Conservation (phyloP, 2,113 vertebrate species). For the Noturus placidus region DNA sequence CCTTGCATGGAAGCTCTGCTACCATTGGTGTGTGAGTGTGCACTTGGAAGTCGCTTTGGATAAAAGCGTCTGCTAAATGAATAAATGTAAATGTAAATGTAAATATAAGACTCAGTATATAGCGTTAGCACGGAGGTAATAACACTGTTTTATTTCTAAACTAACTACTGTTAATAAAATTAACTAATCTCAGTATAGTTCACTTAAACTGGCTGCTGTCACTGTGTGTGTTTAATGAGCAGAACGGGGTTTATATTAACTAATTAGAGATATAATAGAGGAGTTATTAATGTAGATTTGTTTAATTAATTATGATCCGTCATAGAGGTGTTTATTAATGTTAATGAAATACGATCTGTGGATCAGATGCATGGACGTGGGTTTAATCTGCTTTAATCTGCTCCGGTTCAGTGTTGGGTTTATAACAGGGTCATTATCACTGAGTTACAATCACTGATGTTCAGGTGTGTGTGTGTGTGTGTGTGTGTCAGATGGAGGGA, state of each 20-base stretch:
- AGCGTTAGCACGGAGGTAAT: background rate
- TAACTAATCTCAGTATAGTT: background rate
- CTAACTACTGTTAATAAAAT: background rate
- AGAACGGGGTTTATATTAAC: background rate
- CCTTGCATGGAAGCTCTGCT: no score
- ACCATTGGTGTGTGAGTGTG: no score
- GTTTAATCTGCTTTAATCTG: background rate
- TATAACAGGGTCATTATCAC: background rate
- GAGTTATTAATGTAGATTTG: background rate
- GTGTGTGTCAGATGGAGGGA: slow-evolving; percentile 77
- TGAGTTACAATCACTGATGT: background rate
- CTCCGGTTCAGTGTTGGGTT: background rate
- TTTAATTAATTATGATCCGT: background rate
- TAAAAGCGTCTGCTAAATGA: no score
- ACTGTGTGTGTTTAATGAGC: background rate
- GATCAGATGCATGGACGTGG: background rate
- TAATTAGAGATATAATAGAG: background rate
- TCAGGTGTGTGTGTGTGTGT: background rate
- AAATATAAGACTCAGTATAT: no score
- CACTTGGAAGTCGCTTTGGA: no score
- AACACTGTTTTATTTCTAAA: background rate
- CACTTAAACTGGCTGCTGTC: background rate
- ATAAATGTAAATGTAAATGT: no score
- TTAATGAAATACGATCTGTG: background rate
- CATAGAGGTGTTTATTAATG: background rate